Evolutionary conservation across 23 tunicate genomes (phyloP), one percentile per base, ranked within the genome.

Genomic region (Halocynthia aurantium): DNA sequence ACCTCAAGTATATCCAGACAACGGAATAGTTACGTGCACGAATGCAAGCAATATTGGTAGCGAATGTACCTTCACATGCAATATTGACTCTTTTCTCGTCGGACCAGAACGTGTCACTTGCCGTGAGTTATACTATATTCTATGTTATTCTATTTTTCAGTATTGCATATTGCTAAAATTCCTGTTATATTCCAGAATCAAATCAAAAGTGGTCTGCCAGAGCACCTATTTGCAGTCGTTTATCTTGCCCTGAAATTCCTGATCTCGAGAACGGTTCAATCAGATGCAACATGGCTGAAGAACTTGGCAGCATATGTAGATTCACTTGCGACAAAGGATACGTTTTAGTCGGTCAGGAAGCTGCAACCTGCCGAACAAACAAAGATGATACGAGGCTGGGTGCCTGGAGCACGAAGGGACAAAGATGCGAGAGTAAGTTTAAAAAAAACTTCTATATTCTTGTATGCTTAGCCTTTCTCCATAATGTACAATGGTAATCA

Each of bases 391-490:
- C 60, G 11, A 20, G 22, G 6, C n/a, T 56, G 6, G 86, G 86
- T 10, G 17, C 8, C 0, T 87, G 93, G 93, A 64, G 66, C 15
- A 12, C 68, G 6, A 69, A 61, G 8, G 53, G 73, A 0, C 93
- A 84, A 70, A 18, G 12, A 44, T 87, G 93, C 62, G 53, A 81
- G 77, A 75, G 93, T 87, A 87, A 76, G 74, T 62, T 10, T 10
- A 9, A 65, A 10, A 5, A 9, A 20, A 9, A 6, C 15, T 65
- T 58, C 15, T 1, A 13, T n/a, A 13, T 58, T 1, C 15, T 58
- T 58, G 17, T 58, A 13, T 31, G 44, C 4, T 31, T 31, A 31
- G 44, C 44, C 44, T 4, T 31, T 31, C 44, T 31, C 44, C 44
- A 4, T 31, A 31, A 0, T 31, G 44, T 31, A 0, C 1, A 31